phyloP scores from a whole-genome alignment of 1,140 invertebrate species.

The Periplaneta americana region DNA sequence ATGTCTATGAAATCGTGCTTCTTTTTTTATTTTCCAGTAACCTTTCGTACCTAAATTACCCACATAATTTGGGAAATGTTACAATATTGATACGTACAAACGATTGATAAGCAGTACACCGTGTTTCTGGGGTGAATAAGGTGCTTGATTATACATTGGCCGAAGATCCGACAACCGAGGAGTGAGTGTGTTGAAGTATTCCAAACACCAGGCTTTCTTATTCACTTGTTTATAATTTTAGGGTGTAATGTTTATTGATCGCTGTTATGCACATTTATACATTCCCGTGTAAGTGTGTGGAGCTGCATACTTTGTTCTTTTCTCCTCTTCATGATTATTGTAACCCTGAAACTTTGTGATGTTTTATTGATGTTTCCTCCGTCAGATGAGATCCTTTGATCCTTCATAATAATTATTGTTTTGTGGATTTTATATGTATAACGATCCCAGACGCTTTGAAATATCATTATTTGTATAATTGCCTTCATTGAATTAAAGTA shows the following conservation, averaged over 20 bases:
- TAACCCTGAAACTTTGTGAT: neutral
- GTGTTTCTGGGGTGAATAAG: neutral
- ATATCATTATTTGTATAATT: conserved; percentile 13
- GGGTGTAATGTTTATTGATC: neutral
- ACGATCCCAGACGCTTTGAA: neutral
- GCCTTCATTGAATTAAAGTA: conserved; percentile 14
- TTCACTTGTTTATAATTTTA: neutral
- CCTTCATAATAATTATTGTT: neutral
- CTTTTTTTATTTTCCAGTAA: neutral
- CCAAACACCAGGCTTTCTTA: neutral
- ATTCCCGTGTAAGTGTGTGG: neutral
- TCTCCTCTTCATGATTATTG: neutral
- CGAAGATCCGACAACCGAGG: neutral
- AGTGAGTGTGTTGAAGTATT: neutral
- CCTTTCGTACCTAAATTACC: neutral
- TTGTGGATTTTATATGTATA: conserved; percentile 4
- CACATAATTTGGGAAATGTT: neutral
- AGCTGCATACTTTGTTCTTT: neutral
- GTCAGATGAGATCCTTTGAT: neutral
- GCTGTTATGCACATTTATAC: neutral
- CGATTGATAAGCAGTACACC: neutral
- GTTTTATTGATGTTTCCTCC: neutral
- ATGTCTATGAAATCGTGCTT: neutral
- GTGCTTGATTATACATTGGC: neutral
- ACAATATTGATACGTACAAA: neutral